phyloP scores from a whole-genome alignment of 2,888 invertebrate species.

The Acanthosoma haemorrhoidale region DNA sequence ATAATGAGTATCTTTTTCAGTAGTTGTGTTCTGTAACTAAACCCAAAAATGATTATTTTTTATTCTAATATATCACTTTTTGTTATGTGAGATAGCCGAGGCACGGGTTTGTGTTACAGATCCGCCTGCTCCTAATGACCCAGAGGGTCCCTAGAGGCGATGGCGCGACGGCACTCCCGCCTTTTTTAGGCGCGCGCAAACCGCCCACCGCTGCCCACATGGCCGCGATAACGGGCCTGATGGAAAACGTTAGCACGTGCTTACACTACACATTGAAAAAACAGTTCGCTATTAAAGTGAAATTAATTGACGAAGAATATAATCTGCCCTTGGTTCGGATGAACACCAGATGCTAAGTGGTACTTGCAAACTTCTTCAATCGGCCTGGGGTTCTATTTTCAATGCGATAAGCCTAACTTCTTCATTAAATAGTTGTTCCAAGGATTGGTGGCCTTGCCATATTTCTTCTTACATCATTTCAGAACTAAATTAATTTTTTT shows the following conservation, averaged over 20 bases:
- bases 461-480: no score
- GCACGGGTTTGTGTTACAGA: no score
- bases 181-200: conserved; percentile 12
- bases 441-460: no score
- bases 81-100: not conserved
- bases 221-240: not conserved
- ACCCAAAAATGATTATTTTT: no score
- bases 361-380: not conserved
- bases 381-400: no score
- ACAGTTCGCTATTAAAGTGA: not conserved
- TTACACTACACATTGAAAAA: not conserved
- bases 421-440: no score
- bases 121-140: no score
- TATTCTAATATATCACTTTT: no score
- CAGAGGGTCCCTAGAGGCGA: conserved; percentile 7
- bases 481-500: no score
- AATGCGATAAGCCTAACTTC: no score
- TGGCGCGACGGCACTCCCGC: not conserved
- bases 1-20: no score
- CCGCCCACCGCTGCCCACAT: conserved; percentile 22
- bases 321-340: conserved; percentile 1
- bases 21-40: no score
- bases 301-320: not conserved
- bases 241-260: conserved; percentile 9
- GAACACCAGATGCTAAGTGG: not conserved